These are phyloP conservation scores for Ooceraea biroi DNA, from an alignment of 1,140 invertebrate genomes.

Conservation along the genomic window DNA sequence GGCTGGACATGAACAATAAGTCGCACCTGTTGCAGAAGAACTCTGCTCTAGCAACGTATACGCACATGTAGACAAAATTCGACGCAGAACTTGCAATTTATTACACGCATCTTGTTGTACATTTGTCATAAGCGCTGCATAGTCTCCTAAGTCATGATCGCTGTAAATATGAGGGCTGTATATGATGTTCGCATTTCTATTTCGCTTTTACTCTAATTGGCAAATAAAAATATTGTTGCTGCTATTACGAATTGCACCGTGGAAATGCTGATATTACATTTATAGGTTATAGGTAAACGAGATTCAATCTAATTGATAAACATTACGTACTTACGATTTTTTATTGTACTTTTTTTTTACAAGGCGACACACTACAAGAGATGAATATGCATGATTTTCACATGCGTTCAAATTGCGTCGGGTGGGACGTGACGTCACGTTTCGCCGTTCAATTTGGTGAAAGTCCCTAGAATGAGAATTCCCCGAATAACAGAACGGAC, in stretches of 20 bases:
- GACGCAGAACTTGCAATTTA: not conserved
- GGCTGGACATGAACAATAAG: constrained; percentile 77
- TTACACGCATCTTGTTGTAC: not conserved
- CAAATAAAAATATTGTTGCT: not conserved
- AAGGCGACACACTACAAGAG: too few relatives aligned
- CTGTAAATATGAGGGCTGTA: not conserved
- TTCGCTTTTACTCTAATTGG: constrained; percentile 10
- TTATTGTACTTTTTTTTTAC: too few relatives aligned
- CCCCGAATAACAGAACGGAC: too few relatives aligned
- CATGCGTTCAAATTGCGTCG: too few relatives aligned
- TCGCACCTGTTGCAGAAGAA: constrained; percentile 68
- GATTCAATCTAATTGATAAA: too few relatives aligned
- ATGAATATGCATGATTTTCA: too few relatives aligned
- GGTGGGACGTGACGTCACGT: too few relatives aligned
- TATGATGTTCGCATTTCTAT: not conserved
- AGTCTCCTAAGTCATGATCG: not conserved
- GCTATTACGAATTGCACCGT: not conserved
- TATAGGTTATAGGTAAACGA: too few relatives aligned
- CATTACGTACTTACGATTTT: too few relatives aligned
- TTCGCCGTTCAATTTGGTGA: too few relatives aligned
- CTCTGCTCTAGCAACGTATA: constrained; percentile 58
- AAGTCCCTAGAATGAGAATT: too few relatives aligned
- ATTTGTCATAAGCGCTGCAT: constrained; percentile 1
- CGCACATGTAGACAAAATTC: constrained; percentile 45
- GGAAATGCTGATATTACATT: not conserved